phyloP scores from a whole-genome alignment of 2,113 vertebrate genomes.

The Thamnaconus septentrionalis region DNA sequence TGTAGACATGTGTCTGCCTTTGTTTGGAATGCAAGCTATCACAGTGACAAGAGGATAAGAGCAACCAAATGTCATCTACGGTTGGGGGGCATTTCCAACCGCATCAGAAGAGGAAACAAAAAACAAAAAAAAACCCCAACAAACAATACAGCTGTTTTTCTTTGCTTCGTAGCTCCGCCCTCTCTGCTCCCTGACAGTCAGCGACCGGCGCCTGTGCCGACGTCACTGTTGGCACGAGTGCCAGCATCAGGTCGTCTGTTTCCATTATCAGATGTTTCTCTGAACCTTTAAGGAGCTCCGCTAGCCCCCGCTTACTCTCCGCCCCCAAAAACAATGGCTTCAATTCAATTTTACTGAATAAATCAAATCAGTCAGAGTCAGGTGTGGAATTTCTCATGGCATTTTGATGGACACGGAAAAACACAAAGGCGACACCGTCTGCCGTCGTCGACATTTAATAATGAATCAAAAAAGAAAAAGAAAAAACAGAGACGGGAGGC shows the following conservation, averaged over 20 bases:
- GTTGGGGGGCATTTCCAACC: constrained; percentile 49
- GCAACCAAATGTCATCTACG: constrained; percentile 36
- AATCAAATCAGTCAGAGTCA: constrained; percentile 2
- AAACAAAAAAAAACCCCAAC: too few relatives aligned
- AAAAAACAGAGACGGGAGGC: too few relatives aligned
- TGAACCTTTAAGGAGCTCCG: constrained; percentile 18
- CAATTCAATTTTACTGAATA: constrained; percentile 13
- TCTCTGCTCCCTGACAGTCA: not conserved
- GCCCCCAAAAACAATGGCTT: not conserved
- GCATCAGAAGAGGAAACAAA: constrained; percentile 29
- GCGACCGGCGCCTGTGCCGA: not conserved
- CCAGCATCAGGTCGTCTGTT: constrained; percentile 16
- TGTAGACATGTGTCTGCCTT: constrained; percentile 5
- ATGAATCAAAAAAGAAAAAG: too few relatives aligned
- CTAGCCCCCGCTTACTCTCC: not conserved
- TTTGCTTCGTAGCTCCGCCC: constrained; percentile 5
- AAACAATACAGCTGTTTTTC: constrained; percentile 41
- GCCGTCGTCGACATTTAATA: too few relatives aligned
- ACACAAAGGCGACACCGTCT: too few relatives aligned
- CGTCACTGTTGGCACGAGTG: too few relatives aligned
- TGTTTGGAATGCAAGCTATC: constrained; percentile 35
- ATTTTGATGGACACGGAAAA: too few relatives aligned
- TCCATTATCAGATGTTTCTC: constrained; percentile 12
- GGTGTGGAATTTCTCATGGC: not conserved
- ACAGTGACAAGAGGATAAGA: constrained; percentile 25